Evolutionary conservation across 2,113 vertebrate species (phyloP), one percentile per base, ranked within the genome.

Genomic region (Cromileptes altivelis): DNA sequence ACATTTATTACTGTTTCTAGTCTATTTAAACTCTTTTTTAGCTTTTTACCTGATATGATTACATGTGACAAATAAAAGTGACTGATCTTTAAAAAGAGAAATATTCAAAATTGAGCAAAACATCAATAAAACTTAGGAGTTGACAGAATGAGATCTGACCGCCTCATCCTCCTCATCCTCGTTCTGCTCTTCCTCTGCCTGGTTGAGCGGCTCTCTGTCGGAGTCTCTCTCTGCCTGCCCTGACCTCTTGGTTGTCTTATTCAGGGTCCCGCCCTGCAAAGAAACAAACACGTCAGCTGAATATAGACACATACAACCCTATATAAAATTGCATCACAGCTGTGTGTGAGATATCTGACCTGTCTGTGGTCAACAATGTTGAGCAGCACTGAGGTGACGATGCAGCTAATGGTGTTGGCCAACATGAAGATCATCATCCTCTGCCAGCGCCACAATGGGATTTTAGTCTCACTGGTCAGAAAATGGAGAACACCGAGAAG

Each of bases 361-460:
- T 96, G 94, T 91, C 93, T 94, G 68, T 87, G 92, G 87, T 97
- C 97, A 15, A 95, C 94, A 1, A 96, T 4, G 2, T 94, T 98
- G 71, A 97, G 96, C 82, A 91, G 47, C 30, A 95, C 4, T 0
- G 96, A 96, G n/a, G 93, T 92, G 69, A 94, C 13, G 30, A 97
- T 92, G 78, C 96, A 96, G 49, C 93, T 19, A 13, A 95, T 30
- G 42, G 95, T 96, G 85, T 97, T 97, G 47, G 94, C 95, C 91
- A 97, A 73, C 95, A 97, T 96, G 76, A 97, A 97, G 88, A 96
- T 91, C 96, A 96, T 96, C 95, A 96, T 95, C 87, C 91, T 92
- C 69, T 97, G 95, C 95, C 96, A 97, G 19, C 89, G 91, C 96
- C 95, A 94, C 62, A 97, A 14, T 0, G 95, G 96, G 60, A 97